Evolutionary conservation across 2,113 vertebrate genomes (phyloP).

Genomic region (Myrmecobius fasciatus): DNA sequence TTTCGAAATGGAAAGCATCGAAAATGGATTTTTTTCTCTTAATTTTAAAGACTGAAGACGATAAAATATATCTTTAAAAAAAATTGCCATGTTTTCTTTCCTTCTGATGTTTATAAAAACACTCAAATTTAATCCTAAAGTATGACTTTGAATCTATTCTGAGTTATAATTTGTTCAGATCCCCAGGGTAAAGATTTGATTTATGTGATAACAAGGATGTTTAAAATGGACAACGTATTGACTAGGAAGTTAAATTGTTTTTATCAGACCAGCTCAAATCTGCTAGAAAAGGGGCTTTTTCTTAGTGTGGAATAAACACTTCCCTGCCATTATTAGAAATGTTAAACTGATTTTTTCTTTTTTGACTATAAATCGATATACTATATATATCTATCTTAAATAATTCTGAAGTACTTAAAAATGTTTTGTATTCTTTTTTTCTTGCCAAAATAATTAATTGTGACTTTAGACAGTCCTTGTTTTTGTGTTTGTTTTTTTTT

Average conservation of each 20-base stretch:
- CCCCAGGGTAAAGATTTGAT: conserved; percentile 61
- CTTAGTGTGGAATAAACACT: conserved; percentile 76
- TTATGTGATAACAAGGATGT: conserved; percentile 75
- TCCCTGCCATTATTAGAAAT: conserved; percentile 85
- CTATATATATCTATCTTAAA: neutral
- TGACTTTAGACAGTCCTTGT: conserved; percentile 40
- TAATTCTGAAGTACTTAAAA: conserved; percentile 29
- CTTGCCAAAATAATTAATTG: conserved; percentile 40
- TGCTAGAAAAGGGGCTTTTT: conserved; percentile 82
- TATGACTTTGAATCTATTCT: conserved; percentile 38
- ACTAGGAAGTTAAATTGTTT: conserved; percentile 80
- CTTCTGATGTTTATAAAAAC: neutral
- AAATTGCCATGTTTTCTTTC: neutral
- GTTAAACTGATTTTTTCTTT: conserved; percentile 64
- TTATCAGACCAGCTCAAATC: conserved; percentile 81
- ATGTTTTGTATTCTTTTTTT: neutral
- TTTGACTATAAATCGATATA: neutral
- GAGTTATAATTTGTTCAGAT: conserved; percentile 60
- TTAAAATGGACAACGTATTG: conserved; percentile 79
- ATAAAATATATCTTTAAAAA: neutral
- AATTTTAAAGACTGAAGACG: conserved; percentile 3
- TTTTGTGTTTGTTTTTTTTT: conserved; percentile 17
- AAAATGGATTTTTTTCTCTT: neutral
- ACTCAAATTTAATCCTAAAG: neutral
- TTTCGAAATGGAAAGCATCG: neutral